Base-by-base conservation (phyloP, 2,113 vertebrate species). In the Donacobius atricapilla region DNA sequence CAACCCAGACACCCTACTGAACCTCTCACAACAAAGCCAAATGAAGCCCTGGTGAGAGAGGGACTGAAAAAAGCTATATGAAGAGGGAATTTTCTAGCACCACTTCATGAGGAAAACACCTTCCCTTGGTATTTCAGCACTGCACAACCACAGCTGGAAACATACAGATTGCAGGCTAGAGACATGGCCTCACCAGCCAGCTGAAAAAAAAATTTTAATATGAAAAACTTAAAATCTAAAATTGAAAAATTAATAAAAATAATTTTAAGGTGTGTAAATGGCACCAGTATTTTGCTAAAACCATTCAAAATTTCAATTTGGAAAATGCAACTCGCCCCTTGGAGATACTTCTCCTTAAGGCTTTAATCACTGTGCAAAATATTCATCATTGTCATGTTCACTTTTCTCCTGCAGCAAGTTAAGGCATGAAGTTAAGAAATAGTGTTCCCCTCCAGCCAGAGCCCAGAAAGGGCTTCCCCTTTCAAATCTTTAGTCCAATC, bases 161-260 rank as follows among this genome's bases (percentile, higher is more conserved):
- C 5, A 27, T 10, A 31, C 0, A 0, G 16, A 24, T 57, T 75
- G 22, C 28, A 69, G 40, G 64, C 24, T 35, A 7, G 22, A 18
- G 33, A 2, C 17, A 14, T 7, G 14, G 57, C 21, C 57, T 40
- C 64, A 45, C 17, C 48, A 65, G 18, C 30, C 25, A 30, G 27
- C 9, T 53, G 44, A n/a, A 80, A 75, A 66, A 15, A 17, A 37
- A 14, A 1, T 3, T 21, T 53, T n/a, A 31, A 27, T 37, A n/a
- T n/a, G 12, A 30, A 64, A 81, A 56, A 18, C 6, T 7, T 19
- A 15, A 42, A 23, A 57, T 22, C 27, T 13, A 22, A 64, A 65
- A n/a, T 15, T 8, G 7, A 30, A 75, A 64, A 50, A 44, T 11
- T 19, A 57, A 23, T 44, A 15, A 50, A 56, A 42, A 57, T 6